Evolutionary conservation across 2,797 vertebrate genomes (phyloP).

Genomic region (Bufotes viridis): DNA sequence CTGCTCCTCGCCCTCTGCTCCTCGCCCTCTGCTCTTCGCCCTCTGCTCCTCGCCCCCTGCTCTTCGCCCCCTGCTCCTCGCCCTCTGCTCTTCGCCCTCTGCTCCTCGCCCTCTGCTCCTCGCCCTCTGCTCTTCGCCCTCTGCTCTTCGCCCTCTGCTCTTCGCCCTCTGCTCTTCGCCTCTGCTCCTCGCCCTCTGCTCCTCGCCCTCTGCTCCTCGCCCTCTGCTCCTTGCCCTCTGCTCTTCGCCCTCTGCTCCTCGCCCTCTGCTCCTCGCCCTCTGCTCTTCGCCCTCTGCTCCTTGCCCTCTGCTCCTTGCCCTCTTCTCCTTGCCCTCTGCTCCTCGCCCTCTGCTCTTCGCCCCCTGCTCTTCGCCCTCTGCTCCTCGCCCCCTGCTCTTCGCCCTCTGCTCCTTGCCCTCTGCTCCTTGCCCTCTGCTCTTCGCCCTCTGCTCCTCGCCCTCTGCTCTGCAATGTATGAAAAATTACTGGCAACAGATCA

Average conservation of each 20-base stretch:
- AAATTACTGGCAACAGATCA: no score
- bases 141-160: not conserved
- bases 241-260: not conserved
- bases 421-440: not conserved
- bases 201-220: no score
- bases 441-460: not conserved
- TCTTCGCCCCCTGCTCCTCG: no score
- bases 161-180: conserved; percentile 12
- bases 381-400: not conserved
- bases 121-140: no score
- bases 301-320: not conserved
- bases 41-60: no score
- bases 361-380: not conserved
- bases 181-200: no score
- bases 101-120: not conserved
- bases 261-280: no score
- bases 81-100: not conserved
- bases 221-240: conserved; percentile 3
- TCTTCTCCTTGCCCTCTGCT: no score
- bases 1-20: not conserved
- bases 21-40: conserved; percentile 4
- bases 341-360: no score
- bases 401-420: no score
- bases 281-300: not conserved
- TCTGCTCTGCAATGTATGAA: no score